Evolutionary conservation across 2,888 invertebrate genomes (phyloP), one percentile per base, ranked within the genome.

Genomic region (Diloba caeruleocephala): DNA sequence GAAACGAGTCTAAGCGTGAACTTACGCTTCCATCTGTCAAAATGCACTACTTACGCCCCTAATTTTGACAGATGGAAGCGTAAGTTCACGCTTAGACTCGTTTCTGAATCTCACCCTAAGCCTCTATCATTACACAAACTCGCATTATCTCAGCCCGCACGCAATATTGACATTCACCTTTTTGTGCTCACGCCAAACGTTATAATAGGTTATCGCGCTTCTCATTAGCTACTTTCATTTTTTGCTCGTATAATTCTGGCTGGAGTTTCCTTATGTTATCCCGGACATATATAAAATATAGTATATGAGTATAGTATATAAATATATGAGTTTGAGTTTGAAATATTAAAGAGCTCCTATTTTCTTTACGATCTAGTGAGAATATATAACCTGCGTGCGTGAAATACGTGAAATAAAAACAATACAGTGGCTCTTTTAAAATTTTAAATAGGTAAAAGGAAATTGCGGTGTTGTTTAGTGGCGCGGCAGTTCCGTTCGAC

Each of bases 81-180:
- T n/a, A n/a, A n/a, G n/a, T n/a, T n/a, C n/a, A n/a, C n/a, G n/a
- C n/a, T n/a, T n/a, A n/a, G n/a, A n/a, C n/a, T n/a, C n/a, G n/a
- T n/a, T n/a, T n/a, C n/a, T n/a, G n/a, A n/a, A n/a, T n/a, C n/a
- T n/a, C n/a, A n/a, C n/a, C n/a, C n/a, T n/a, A 42, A 63, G 57
- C 69, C 70, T 76, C 69, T 71, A 74, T 71, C 76, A 74, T 79
- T 76, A 78, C 72, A 63, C 63, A 58, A 70, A 56, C 76, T 68
- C 46, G 56, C 72, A 75, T 81, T 76, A 80, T 80, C 71, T 68
- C 69, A 59, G 48, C 55, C 74, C 72, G 74, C 82, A 84, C 83
- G 82, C 86, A 78, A 85, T 83, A 84, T 80, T 82, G 79, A 78
- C 80, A 85, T 85, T 81, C 69, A 68, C 69, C 72, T 82, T 79